Percentiles rank a stretch among this genome's conserved stretches.
Evolutionary conservation across 2,888 invertebrate genomes (phyloP).

Genomic region (Watsonalla binaria): DNA sequence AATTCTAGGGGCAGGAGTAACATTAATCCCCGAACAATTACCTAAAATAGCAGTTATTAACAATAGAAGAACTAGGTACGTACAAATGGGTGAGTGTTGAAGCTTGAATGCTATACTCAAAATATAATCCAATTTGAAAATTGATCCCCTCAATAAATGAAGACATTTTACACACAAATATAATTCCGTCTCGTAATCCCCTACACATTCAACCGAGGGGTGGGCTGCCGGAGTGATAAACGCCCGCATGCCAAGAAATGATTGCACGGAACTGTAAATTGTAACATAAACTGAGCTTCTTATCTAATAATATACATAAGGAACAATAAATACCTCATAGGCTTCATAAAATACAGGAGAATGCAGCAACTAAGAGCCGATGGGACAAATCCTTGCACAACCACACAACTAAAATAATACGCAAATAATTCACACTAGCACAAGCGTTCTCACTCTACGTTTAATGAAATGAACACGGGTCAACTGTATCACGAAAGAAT

Average conservation of each 20-base stretch:
- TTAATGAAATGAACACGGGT: constrained; percentile 37
- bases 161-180: constrained; percentile 32
- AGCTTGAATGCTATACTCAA: too few species aligned
- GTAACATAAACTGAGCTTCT: not conserved
- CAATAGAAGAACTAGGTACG: not conserved
- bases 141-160: constrained; percentile 23
- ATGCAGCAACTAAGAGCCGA: constrained; percentile 36
- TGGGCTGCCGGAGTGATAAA: constrained; percentile 24
- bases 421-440: constrained; percentile 58
- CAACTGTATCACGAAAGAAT: constrained; percentile 45
- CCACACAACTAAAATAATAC: constrained; percentile 57
- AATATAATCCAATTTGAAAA: not conserved
- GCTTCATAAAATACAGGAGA: constrained; percentile 28
- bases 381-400: constrained; percentile 67
- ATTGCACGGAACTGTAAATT: not conserved
- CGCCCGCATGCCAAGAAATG: constrained; percentile 35
- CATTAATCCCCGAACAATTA: too few species aligned
- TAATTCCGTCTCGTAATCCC: constrained; percentile 27
- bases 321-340: constrained; percentile 42
- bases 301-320: constrained; percentile 2
- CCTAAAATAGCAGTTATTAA: too few species aligned
- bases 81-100: not conserved
- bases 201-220: constrained; percentile 26
- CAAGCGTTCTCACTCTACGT: constrained; percentile 44
- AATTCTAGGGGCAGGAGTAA: too few species aligned